phyloP scores from a whole-genome alignment of 1,140 invertebrate genomes.

The Ladona fulva region DNA sequence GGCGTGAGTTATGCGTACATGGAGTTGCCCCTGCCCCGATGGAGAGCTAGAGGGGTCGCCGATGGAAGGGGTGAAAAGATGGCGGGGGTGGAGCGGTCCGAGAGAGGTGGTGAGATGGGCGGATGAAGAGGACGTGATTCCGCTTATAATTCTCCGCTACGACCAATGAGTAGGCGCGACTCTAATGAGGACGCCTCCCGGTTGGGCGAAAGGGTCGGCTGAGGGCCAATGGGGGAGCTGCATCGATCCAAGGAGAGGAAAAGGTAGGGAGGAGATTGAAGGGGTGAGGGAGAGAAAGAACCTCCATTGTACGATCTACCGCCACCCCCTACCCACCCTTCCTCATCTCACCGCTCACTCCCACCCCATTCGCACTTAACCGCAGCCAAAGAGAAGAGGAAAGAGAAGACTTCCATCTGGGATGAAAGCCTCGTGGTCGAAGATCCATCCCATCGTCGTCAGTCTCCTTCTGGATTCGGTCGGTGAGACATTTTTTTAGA shows the following conservation, averaged over 20 bases:
- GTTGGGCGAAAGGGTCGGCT: not conserved
- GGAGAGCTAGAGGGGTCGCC: not conserved
- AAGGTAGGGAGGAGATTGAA: not conserved
- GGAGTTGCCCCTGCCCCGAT: not conserved
- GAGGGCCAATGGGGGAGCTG: not conserved
- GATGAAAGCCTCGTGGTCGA: no score
- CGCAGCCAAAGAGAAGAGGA: not conserved
- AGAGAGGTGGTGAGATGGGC: not conserved
- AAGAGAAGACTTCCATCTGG: not conserved
- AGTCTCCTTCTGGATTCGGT: no score
- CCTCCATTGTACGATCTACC: not conserved
- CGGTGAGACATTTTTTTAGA: no score
- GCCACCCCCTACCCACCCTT: not conserved
- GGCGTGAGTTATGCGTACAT: not conserved
- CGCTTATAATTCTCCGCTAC: not conserved
- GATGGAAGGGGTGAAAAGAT: not conserved
- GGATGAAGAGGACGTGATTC: slow-evolving; percentile 2
- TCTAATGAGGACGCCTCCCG: not conserved
- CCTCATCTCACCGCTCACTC: not conserved
- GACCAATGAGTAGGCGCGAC: not conserved
- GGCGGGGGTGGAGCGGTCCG: not conserved
- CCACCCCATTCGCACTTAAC: not conserved
- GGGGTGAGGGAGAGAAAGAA: not conserved
- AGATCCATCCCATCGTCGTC: no score
- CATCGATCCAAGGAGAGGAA: not conserved